Evolutionary conservation across 2,113 vertebrate genomes (phyloP).

Genomic region (Crotalus viridis): DNA sequence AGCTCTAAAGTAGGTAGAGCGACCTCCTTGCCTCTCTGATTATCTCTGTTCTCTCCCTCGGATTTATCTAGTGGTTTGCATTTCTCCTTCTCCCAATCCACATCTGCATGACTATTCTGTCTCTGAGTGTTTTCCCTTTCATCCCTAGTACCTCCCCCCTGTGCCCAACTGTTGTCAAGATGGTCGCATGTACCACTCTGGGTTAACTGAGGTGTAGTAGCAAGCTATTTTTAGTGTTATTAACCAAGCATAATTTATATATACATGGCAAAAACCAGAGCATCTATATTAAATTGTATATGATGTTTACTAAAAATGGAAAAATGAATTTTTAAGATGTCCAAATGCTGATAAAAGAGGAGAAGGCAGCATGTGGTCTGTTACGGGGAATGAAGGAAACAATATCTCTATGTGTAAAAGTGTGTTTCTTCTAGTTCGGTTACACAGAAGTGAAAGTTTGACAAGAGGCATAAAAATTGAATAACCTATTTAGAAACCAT

Average conservation of each 20-base stretch:
- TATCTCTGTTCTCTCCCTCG: too few species aligned
- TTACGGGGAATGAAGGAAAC: neutral
- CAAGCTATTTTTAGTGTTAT: too few species aligned
- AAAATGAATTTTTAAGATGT: neutral
- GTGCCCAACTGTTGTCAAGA: too few species aligned
- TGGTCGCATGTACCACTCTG: too few species aligned
- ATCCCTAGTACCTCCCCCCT: too few species aligned
- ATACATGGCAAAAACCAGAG: neutral
- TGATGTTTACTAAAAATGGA: neutral
- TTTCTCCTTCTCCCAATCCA: too few species aligned
- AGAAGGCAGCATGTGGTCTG: neutral
- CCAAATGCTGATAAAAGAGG: neutral
- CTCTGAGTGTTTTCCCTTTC: too few species aligned
- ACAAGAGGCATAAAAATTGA: neutral
- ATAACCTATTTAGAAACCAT: neutral
- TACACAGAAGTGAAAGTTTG: neutral
- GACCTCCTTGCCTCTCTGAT: too few species aligned
- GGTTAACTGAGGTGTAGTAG: too few species aligned
- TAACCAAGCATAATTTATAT: neutral
- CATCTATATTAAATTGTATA: neutral
- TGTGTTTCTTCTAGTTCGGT: neutral
- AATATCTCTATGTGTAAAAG: neutral
- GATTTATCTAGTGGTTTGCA: too few species aligned
- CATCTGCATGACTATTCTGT: too few species aligned
- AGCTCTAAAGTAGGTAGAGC: too few species aligned